Evolutionary conservation across 1,140 invertebrate genomes (phyloP).

Genomic region (Drosophila saltans): DNA sequence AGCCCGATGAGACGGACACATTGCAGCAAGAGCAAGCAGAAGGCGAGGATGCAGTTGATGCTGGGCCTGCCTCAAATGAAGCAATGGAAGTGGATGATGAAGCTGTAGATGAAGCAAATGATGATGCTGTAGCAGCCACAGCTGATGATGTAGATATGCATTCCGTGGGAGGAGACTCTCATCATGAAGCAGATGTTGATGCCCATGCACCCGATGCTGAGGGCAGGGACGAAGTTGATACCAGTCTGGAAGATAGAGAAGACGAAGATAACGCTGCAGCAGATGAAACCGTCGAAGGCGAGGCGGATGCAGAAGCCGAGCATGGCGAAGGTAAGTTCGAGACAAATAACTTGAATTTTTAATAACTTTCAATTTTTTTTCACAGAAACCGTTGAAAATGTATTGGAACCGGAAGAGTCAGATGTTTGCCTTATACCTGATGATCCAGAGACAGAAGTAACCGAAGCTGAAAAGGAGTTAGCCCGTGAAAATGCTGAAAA

Average conservation of each 20-base stretch:
- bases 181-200: constrained; percentile 35
- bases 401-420: constrained; percentile 76
- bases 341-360: not conserved
- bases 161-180: constrained; percentile 58
- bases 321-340: constrained; percentile 63
- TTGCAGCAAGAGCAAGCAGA: constrained; percentile 54
- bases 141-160: constrained; percentile 66
- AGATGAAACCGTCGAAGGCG: constrained; percentile 45
- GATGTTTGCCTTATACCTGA: constrained; percentile 81
- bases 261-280: constrained; percentile 33
- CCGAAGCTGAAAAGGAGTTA: constrained; percentile 86
- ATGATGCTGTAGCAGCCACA: constrained; percentile 10
- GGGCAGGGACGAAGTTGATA: constrained; percentile 63
- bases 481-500: constrained; percentile 84
- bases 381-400: constrained; percentile 74
- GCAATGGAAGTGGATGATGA: constrained; percentile 80
- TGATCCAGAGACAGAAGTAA: constrained; percentile 85
- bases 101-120: constrained; percentile 26
- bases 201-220: constrained; percentile 28
- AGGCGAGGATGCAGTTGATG: constrained; percentile 76
- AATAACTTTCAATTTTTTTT: not conserved
- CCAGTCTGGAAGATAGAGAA: constrained; percentile 49
- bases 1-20: constrained; percentile 52
- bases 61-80: constrained; percentile 75
- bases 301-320: constrained; percentile 52